phyloP scores from a whole-genome alignment of 2,113 vertebrate genomes.

The Trogon surrucura region DNA sequence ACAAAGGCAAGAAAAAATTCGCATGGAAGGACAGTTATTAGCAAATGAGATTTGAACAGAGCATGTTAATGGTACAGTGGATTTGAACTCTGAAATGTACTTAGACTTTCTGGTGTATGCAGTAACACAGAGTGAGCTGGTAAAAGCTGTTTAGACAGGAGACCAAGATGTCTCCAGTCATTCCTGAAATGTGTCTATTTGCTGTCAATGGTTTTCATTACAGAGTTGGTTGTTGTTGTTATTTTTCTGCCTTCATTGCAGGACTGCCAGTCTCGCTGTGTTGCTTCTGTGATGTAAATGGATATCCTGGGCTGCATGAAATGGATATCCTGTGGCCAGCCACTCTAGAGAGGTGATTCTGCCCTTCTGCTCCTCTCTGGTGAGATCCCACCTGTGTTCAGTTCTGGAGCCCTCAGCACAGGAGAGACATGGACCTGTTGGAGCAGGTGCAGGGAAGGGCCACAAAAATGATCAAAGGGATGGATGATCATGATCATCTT shows the following conservation, averaged over 20 bases:
- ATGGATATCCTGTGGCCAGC: not conserved
- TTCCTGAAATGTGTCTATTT: not conserved
- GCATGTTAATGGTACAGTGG: not conserved
- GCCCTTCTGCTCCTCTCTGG: fast-evolving
- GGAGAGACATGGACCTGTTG: no score
- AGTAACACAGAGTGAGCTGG: not conserved
- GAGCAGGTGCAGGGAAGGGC: no score
- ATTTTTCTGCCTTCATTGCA: not conserved
- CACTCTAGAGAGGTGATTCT: not conserved
- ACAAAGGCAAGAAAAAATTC: not conserved
- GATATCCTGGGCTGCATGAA: not conserved
- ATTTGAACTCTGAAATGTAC: not conserved
- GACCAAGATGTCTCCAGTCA: not conserved
- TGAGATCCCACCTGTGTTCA: not conserved
- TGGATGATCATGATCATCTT: no score
- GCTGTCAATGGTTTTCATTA: not conserved
- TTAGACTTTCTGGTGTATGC: not conserved
- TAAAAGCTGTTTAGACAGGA: not conserved
- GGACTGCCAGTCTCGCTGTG: not conserved
- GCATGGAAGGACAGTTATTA: not conserved
- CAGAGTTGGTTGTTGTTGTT: not conserved
- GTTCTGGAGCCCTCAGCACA: no score
- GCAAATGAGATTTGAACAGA: not conserved
- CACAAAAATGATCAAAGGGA: no score
- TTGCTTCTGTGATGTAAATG: not conserved